Evolutionary conservation across 1,140 invertebrate species (phyloP), one percentile per base, ranked within the genome.

Genomic region (Hylyphantes graminicola): DNA sequence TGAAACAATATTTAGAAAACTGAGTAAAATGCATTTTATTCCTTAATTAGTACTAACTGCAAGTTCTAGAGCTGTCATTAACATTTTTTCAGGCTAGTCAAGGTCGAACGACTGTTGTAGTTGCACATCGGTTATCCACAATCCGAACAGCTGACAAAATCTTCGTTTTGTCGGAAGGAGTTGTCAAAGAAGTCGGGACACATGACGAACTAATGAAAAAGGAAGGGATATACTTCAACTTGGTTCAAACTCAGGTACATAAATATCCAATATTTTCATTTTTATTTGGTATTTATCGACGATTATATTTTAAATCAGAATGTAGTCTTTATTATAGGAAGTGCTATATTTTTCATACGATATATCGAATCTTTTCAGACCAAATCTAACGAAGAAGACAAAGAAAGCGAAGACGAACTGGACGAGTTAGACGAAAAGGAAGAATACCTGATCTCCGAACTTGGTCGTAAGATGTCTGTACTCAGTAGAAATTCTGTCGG

Each of bases 121-220:
- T 99, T 21, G 97, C 97, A 1, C 97, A 99, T 85, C 87, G 91
- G 50, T 90, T 98, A 21, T 98, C 96, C 0, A 99, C 97, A 0
- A 93, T 99, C 85, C 95, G 97, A 86, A 94, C 97, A 89, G 96
- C 96, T 0, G 95, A 98, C 90, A 94, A 96, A 89, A 98, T 98
- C 86, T 89, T 98, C 2, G 97, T 98, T 0, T 89, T 98, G 8
- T 93, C 94, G 87, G 94, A 97, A 0, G 97, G 97, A 12, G 93
- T 93, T 89, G 96, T 99, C 86, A 92, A 95, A n/a, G 97, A 99
- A 90, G 91, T 94, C 55, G 97, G 97, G 89, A 94, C 92, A 67
- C 96, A 97, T 88, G 94, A 96, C 67, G 92, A 95, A 85, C 90
- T 97, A 13, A 68, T 87, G 77, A 54, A 64, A 10, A 61, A 17